Percentiles rank a stretch among this genome's conserved stretches.
These are phyloP conservation scores for Polydrusus cervinus DNA, from an alignment of 2,888 invertebrate species.

Conservation along the genomic window DNA sequence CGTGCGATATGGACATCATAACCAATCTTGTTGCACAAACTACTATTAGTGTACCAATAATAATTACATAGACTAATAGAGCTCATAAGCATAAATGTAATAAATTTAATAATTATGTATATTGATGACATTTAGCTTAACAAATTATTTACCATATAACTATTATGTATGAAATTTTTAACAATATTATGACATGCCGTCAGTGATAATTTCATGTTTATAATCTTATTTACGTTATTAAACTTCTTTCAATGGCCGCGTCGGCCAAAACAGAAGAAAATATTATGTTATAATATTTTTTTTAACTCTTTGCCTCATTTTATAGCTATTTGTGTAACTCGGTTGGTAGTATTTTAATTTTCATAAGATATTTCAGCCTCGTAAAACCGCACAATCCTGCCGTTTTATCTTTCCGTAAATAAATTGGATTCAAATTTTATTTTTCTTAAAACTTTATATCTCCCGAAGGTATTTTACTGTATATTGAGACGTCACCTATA, in stretches of 20 bases:
- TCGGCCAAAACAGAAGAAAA: not conserved
- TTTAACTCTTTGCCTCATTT: conserved; percentile 8
- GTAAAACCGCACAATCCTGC: conserved; percentile 42
- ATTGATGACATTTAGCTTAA: no score
- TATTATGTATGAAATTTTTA: no score
- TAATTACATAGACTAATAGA: no score
- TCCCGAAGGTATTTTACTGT: conserved; percentile 38
- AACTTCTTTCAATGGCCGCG: not conserved
- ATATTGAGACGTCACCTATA: conserved; percentile 45
- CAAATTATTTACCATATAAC: no score
- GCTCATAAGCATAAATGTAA: no score
- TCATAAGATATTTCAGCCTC: conserved; percentile 24
- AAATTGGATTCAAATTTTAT: conserved; percentile 40
- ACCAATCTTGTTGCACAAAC: no score
- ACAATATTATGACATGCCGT: no score
- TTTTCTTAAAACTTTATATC: conserved; percentile 41
- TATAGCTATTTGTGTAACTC: conserved; percentile 38
- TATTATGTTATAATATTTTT: not conserved
- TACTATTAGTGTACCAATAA: no score
- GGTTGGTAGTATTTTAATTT: conserved; percentile 37
- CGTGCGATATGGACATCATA: no score
- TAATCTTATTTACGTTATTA: not conserved
- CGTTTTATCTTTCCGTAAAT: conserved; percentile 47
- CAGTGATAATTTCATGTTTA: no score
- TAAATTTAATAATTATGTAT: no score